phyloP scores from a whole-genome alignment of 23 tunicate genomes.

The Corella eumyota region DNA sequence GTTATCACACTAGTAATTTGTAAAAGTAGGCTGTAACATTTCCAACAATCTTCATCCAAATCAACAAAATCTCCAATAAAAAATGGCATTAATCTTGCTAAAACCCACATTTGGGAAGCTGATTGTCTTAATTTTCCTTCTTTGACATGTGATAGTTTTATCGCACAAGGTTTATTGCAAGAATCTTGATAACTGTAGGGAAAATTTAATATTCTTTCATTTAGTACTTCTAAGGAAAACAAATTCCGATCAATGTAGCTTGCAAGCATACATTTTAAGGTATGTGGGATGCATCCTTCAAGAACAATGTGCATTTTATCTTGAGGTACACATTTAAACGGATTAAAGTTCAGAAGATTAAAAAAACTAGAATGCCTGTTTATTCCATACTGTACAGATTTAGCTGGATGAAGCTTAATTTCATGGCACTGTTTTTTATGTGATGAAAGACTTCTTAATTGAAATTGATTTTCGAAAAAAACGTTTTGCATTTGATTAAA shows the following conservation, averaged over 20 bases:
- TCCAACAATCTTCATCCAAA: slow-evolving; percentile 1
- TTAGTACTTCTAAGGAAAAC: not conserved
- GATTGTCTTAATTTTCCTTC: slow-evolving; percentile 4
- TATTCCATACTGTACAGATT: slow-evolving; percentile 7
- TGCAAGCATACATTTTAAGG: not conserved
- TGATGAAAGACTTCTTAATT: not conserved
- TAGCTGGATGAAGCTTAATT: not conserved
- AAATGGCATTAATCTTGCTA: slow-evolving; percentile 5
- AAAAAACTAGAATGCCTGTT: slow-evolving; percentile 7
- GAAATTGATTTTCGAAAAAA: not conserved
- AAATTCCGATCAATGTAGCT: not conserved
- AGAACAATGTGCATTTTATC: slow-evolving; percentile 11
- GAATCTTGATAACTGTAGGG: not conserved
- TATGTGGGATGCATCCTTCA: slow-evolving; percentile 6
- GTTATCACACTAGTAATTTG: slow-evolving; percentile 2
- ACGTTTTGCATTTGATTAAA: not conserved
- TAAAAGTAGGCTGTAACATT: not conserved
- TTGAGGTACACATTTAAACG: slow-evolving; percentile 8
- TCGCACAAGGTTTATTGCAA: not conserved
- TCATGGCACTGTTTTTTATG: not conserved
- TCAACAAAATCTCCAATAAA: slow-evolving; percentile 5
- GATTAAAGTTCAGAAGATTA: slow-evolving; percentile 3
- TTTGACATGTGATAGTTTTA: not conserved
- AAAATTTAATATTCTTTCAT: slow-evolving; percentile 11
- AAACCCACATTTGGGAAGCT: slow-evolving; percentile 17